Base-by-base conservation (phyloP, 1,140 invertebrate genomes). In the Formica exsecta region DNA sequence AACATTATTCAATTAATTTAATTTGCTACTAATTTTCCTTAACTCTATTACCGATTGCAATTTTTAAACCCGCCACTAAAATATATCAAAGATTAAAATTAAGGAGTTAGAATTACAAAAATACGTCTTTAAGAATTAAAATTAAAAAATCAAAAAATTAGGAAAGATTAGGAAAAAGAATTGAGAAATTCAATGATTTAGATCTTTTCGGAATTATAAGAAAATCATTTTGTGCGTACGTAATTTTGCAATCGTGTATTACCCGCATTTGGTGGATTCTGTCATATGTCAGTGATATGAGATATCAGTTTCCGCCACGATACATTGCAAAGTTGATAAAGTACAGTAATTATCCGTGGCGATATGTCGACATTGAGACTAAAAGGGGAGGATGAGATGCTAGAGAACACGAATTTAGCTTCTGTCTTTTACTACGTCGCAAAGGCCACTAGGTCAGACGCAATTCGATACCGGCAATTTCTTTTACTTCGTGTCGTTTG, bases 391-490 rank as follows among this genome's bases (percentile, higher is more conserved):
- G 32, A 71, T 41, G n/a, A 6, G 16, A 71, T 19, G 51, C 4
- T 1, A n/a, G 4, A 5, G 32, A 19, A 16, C 54, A 74, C 54
- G 38, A 74, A 83, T 83, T 74, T 83, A 83, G 19, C 29, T 3
- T 48, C 19, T 48, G 25, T 83, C 54, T 48, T 22, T 19, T 57
- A 32, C 8, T 13, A 54, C 9, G 38, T n/a, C 32, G n/a, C 41
- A 83, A 83, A 83, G 68, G 68, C 54, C 38, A 74, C 57, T 83
- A 48, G 68, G 79, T 83, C 79, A 74, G 38, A 61, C 38, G 38
- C 38, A 73, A 41, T 51, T 83, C 79, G 38, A 83, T 73, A 83
- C 13, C 16, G 25, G 36, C 54, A n/a, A 36, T 70, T 61, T 32
- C 29, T 74, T 44, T 51, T 25, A 25, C 7, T 19, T 29, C 36